Evolutionary conservation across 2,113 vertebrate genomes (phyloP).

Genomic region (Sceloporus undulatus): DNA sequence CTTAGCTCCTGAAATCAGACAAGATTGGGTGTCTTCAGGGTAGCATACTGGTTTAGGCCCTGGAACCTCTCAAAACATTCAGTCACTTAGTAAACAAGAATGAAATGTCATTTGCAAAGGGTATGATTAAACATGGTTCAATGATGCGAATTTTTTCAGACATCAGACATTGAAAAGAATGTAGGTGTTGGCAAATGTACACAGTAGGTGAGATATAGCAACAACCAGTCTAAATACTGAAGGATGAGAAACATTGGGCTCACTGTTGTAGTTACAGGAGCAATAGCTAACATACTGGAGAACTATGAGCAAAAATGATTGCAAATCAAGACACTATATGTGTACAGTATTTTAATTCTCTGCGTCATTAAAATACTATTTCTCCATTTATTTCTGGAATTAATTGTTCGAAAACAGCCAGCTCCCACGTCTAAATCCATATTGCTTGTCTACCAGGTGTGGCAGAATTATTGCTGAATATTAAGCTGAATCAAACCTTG

Average conservation of each 20-base stretch:
- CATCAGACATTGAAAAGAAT: background rate
- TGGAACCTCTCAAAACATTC: background rate
- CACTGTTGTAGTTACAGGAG: background rate
- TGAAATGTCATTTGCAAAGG: background rate
- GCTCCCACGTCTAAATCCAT: no score
- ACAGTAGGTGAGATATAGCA: background rate
- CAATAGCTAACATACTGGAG: background rate
- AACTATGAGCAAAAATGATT: background rate
- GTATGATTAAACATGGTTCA: constrained; percentile 4
- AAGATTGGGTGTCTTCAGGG: no score
- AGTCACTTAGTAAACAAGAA: constrained; percentile 14
- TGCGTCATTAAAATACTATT: background rate
- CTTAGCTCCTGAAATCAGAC: no score
- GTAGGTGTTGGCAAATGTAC: background rate
- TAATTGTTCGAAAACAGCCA: background rate
- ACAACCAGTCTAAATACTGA: background rate
- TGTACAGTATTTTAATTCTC: background rate
- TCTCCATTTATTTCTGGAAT: background rate
- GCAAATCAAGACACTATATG: background rate
- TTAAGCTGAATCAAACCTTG: no score
- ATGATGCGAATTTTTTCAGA: background rate
- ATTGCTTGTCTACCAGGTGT: no score
- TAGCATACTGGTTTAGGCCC: background rate
- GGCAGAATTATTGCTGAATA: no score
- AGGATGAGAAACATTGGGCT: background rate